Percentiles rank a stretch among this genome's conserved stretches.
Conservation (phyloP, 1,140 invertebrate species). For the Platyscapa corneri region DNA sequence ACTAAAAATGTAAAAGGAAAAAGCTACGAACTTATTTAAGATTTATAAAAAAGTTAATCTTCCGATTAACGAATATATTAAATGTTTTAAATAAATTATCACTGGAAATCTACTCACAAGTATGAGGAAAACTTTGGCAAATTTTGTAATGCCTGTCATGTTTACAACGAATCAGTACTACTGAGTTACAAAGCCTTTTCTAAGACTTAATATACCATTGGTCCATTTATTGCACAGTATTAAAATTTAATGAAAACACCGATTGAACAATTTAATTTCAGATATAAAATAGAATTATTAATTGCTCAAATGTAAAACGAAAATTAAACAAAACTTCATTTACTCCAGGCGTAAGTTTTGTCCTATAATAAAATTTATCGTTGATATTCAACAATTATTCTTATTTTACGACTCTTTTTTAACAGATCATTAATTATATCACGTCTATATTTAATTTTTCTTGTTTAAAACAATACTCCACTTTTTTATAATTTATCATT, state of each 20-base stretch:
- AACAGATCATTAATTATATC: conserved; percentile 20
- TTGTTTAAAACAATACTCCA: not conserved
- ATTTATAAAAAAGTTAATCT: not conserved
- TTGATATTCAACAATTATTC: conserved; percentile 6
- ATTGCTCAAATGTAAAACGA: conserved; percentile 17
- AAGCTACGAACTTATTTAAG: not conserved
- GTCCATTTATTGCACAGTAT: conserved; percentile 11
- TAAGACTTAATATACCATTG: conserved; percentile 21
- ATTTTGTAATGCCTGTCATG: not conserved
- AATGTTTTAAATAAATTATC: not conserved
- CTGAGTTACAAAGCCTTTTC: not conserved
- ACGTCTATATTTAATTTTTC: conserved; percentile 6
- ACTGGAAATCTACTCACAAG: conserved; percentile 8
- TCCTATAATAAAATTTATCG: not conserved
- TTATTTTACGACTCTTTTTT: not conserved
- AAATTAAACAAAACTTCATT: conserved; percentile 7
- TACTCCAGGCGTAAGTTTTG: not conserved
- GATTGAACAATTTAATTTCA: conserved; percentile 9
- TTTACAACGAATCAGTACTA: not conserved
- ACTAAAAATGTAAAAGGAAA: not conserved
- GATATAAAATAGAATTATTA: not conserved
- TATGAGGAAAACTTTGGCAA: not conserved
- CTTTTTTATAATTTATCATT: not conserved
- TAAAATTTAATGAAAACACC: conserved; percentile 29
- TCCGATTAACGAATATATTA: not conserved